Evolutionary conservation across 2,888 invertebrate genomes (phyloP), one percentile per base, ranked within the genome.

Genomic region (Philereme transversata): DNA sequence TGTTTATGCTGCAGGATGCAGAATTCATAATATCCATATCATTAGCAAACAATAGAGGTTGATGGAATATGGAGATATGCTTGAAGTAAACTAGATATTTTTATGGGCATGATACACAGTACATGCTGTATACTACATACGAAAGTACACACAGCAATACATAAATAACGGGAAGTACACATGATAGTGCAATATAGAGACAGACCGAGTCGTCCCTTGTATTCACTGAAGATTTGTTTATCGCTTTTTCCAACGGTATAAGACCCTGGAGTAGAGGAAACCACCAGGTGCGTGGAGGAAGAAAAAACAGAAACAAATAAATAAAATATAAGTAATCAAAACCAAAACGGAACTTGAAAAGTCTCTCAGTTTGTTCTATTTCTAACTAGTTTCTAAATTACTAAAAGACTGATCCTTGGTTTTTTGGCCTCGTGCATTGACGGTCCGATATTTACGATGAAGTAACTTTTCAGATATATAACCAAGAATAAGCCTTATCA

Each of bases 221-320:
- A 82, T 86, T 87, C 84, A 86, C 84, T 84, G 91, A 89, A 74
- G 90, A 80, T 90, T 90, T 88, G 90, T 90, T 91, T 83, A 90
- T 91, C 83, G 90, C 90, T 89, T 89, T 87, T 79, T 90, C 89
- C 90, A 90, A 83, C 83, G 90, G 83, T 84, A 90, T 90, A 82
- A 90, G 90, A 88, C 90, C 91, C 91, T 91, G 88, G 82, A 72
- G 81, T 79, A 79, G 82, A 76, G 72, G 78, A 69, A 72, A 83
- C 79, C 83, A 84, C 81, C 85, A 84, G 86, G 83, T 82, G 87
- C 82, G 81, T 83, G 82, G 83, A 82, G 81, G 82, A 81, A 85
- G 81, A 82, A 82, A 84, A 88, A 87, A 83, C 79, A 81, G 78
- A 87, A 84, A 76, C 75, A 83, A 84, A 81, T 75, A 86, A 83